phyloP scores from a whole-genome alignment of 2,113 vertebrate genomes.

The Acanthochromis polyacanthus region DNA sequence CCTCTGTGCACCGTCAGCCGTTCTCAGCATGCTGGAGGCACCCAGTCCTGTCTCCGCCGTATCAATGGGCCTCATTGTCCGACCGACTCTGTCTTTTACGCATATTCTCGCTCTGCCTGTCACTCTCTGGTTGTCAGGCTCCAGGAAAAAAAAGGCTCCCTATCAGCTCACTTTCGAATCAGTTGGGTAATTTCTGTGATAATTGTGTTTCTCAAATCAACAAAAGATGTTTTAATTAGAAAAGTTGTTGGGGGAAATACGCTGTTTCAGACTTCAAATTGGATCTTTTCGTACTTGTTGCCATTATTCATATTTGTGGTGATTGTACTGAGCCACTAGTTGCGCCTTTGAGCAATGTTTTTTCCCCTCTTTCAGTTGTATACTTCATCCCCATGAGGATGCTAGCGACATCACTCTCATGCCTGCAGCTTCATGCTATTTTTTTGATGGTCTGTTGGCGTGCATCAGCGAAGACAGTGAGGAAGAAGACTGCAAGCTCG shows the following conservation, averaged over 20 bases:
- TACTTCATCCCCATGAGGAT: not conserved
- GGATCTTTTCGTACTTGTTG: not conserved
- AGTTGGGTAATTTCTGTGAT: not conserved
- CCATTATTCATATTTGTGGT: not conserved
- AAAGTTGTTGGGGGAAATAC: not conserved
- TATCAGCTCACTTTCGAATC: slow-evolving; percentile 29
- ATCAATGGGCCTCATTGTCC: slow-evolving; percentile 83
- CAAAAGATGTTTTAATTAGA: not conserved
- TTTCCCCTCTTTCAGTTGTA: not conserved
- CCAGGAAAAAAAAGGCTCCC: slow-evolving; percentile 11
- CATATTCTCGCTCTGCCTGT: slow-evolving; percentile 46
- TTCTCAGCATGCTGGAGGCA: slow-evolving; percentile 66
- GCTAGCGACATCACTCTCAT: too few species aligned
- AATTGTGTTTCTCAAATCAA: not conserved
- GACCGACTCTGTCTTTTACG: slow-evolving; percentile 47
- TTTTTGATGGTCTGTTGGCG: not conserved
- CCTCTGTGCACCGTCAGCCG: slow-evolving; percentile 72
- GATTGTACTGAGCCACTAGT: not conserved
- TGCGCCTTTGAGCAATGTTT: not conserved
- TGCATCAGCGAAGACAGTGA: not conserved
- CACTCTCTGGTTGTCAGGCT: slow-evolving; percentile 55
- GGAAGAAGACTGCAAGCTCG: not conserved
- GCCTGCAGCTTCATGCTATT: not conserved
- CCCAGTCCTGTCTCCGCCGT: slow-evolving; percentile 77
- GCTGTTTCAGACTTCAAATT: not conserved